Base-by-base conservation (phyloP, 2,888 invertebrate species). In the Macrosiphum euphorbiae region DNA sequence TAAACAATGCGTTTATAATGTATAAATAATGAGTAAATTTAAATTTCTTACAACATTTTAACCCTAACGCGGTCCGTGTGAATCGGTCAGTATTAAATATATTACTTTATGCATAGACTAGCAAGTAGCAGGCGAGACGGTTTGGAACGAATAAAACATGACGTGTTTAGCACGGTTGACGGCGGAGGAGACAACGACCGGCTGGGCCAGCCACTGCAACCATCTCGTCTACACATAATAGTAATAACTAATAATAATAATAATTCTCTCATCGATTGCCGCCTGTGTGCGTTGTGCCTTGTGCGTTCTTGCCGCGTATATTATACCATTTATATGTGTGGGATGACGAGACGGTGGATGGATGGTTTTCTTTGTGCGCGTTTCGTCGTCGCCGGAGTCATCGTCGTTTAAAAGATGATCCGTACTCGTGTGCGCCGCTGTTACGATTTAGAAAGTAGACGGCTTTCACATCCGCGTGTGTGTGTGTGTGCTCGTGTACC, bases 391-490 rank as follows among this genome's bases (percentile, higher is more conserved):
- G 58, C 26, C 26, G 26, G 13, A 16, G 55, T 61, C 61, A n/a
- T 94, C 61, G 58, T 85, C 90, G 85, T 94, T 94, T 87, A 90
- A 90, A 94, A 94, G 90, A 90, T 94, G 94, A 94, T 90, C 90
- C 90, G 86, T 90, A 90, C 94, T 90, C 47, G 85, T 61, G 78
- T 47, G 58, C 55, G 61, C 35, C 41, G 94, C 67, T 87, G 94
- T 94, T 94, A 94, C 94, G 67, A 90, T 94, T 94, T 94, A 94
- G 94, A 94, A 94, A 94, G 94, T 92, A 88, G 91, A 90, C 94
- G 94, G 94, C 94, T 94, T 94, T 94, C 94, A 94, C 94, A 94
- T 94, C 94, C 94, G 94, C 20, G 52, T 85, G 92, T 44, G 44
- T 28, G 78, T 58, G 44, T 28, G 78, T 61, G 52, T n/a, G 24